Evolutionary conservation across 2,888 invertebrate genomes (phyloP).

Genomic region (Agrochola circellaris): DNA sequence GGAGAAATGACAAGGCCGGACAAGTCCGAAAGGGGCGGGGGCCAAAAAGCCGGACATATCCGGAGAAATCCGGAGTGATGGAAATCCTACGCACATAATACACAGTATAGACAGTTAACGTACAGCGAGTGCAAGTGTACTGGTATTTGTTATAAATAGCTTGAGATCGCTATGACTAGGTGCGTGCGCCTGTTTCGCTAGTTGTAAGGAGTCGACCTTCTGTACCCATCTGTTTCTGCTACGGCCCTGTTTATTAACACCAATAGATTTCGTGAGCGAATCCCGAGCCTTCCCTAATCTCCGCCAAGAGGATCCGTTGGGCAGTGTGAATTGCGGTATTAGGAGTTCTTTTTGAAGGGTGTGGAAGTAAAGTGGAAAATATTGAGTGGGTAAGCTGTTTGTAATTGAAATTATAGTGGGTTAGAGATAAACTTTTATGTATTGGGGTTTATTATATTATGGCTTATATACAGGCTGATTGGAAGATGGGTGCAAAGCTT

Average conservation of each 20-base stretch:
- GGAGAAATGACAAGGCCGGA: background rate
- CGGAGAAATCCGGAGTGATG: background rate
- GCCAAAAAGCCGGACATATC: background rate
- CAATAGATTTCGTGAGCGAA: conserved; percentile 46
- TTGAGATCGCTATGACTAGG: background rate
- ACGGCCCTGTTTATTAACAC: conserved; percentile 23
- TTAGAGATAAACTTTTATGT: background rate
- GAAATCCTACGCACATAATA: background rate
- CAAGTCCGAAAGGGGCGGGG: background rate
- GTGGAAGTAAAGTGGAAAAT: conserved; percentile 21
- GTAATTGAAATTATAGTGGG: conserved; percentile 14
- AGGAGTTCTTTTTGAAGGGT: conserved; percentile 20
- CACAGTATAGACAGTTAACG: background rate
- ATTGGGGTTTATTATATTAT: no score
- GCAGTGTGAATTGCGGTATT: conserved; percentile 34
- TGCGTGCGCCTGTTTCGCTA: background rate
- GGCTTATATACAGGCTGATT: no score
- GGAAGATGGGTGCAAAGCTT: no score
- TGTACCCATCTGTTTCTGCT: background rate
- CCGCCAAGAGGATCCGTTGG: conserved; percentile 8
- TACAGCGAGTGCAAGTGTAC: background rate
- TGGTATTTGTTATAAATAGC: background rate
- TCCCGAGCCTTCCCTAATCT: conserved; percentile 49
- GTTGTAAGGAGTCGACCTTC: conserved; percentile 3
- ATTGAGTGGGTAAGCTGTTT: conserved; percentile 22